Evolutionary conservation across 2,797 vertebrate genomes (phyloP), one percentile per base, ranked within the genome.

Genomic region (Cyclura pinguis): DNA sequence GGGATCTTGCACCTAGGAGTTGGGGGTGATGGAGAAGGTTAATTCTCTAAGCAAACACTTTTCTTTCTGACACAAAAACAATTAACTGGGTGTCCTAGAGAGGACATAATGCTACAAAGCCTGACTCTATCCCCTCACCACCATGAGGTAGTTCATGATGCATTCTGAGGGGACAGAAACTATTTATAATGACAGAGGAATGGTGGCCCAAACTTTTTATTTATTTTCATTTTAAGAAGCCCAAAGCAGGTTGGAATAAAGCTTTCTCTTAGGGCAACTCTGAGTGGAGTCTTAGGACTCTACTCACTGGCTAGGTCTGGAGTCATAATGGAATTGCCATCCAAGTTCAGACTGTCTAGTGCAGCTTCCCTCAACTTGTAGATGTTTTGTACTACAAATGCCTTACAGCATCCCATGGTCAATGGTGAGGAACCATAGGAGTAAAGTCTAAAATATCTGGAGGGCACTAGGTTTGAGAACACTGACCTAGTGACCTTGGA

Each of bases 1-100:
- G 94, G 97, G 6, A 99, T 96, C 96, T 98, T 99, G 95, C 98
- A 98, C 96, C 99, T 99, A 95, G 92, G 95, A 62, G 38, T 10
- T 85, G 2, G 42, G 35, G 35, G 27, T 4, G n/a, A 69, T n/a
- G 10, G 14, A 89, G 47, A 85, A 84, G 59, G 4, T 83, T n/a
- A 64, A 24, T 38, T 67, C 42, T 42, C 80, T 20, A 64, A 76
- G 29, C 47, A 69, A 69, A 32, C 27, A n/a, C 4, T 2, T 87
- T 82, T 12, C 47, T 73, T 87, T 42, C 72, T 84, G 20, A 35
- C 14, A 69, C 29, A 24, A 67, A 87, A 90, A 42, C 6, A 62
- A 82, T 18, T 76, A 29, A 82, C 16, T 64, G 38, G 38, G 10
- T 80, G 50, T 5, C 57, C 16, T 69, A 35, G 18, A 32, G 42